These are phyloP conservation scores for Drosophila novamexicana DNA, from an alignment of 1,140 invertebrate genomes.

Conservation along the genomic window DNA sequence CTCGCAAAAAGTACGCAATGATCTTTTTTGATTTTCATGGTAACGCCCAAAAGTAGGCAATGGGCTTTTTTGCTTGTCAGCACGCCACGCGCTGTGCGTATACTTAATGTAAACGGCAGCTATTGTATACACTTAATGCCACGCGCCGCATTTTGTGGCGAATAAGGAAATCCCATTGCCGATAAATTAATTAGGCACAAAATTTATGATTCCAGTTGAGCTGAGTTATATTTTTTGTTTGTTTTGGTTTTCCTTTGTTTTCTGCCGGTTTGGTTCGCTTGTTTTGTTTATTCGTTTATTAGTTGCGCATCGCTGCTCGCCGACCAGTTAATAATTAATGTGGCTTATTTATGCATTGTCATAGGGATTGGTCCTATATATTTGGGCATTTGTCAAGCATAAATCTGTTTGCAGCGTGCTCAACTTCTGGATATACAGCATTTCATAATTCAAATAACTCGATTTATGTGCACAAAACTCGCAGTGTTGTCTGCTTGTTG, in stretches of 20 bases:
- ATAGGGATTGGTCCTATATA: constrained; percentile 41
- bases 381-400: constrained; percentile 61
- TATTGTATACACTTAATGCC: constrained; percentile 18
- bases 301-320: constrained; percentile 33
- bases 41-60: background rate
- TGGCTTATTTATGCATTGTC: constrained; percentile 70
- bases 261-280: constrained; percentile 22
- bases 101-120: constrained; percentile 15
- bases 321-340: constrained; percentile 61
- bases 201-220: constrained; percentile 67
- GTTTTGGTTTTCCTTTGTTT: constrained; percentile 22
- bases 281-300: constrained; percentile 53
- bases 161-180: constrained; percentile 11
- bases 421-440: constrained; percentile 5
- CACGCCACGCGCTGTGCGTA: constrained; percentile 1
- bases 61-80: background rate
- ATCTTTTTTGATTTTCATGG: background rate
- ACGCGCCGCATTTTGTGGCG: constrained; percentile 22
- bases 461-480: constrained; percentile 47
- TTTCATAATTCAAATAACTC: constrained; percentile 67
- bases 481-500: constrained; percentile 30
- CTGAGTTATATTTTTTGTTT: constrained; percentile 31
- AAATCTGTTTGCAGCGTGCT: constrained; percentile 45
- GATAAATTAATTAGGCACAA: constrained; percentile 67
- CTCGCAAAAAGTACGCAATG: constrained; percentile 26